Conservation (phyloP, 2,888 invertebrate genomes). For the Diaphora mendica region DNA sequence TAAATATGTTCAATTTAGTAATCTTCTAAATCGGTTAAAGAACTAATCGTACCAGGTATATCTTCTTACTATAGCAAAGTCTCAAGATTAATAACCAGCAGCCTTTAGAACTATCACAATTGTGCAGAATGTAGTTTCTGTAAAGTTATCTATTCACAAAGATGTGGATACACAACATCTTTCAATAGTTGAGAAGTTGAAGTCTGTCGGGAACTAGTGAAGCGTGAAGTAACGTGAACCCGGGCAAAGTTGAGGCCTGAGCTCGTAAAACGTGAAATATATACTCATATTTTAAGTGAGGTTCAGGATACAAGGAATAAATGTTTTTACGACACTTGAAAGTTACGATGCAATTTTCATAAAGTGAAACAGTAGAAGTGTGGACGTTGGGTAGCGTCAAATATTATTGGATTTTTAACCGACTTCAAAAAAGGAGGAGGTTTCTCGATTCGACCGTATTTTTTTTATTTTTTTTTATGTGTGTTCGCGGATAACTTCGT, state of each 20-base stretch:
- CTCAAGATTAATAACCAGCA: background rate
- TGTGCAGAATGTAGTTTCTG: slow-evolving; percentile 12
- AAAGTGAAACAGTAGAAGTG: slow-evolving; percentile 34
- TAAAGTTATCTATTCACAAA: slow-evolving; percentile 21
- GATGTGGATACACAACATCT: slow-evolving; percentile 24
- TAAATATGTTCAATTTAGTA: too few relatives aligned
- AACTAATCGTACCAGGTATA: background rate
- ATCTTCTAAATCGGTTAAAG: too few relatives aligned
- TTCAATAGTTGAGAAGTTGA: slow-evolving; percentile 38
- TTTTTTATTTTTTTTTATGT: too few relatives aligned
- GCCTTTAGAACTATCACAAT: background rate
- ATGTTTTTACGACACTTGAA: slow-evolving; percentile 53
- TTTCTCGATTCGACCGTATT: too few relatives aligned
- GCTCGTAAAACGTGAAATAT: slow-evolving; percentile 52
- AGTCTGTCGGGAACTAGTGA: slow-evolving; percentile 38
- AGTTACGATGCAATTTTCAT: slow-evolving; percentile 55
- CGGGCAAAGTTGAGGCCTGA: slow-evolving; percentile 27
- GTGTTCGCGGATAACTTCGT: too few relatives aligned
- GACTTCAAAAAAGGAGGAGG: too few relatives aligned
- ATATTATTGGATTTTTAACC: background rate
- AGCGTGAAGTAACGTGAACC: slow-evolving; percentile 29
- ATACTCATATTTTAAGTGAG: slow-evolving; percentile 43
- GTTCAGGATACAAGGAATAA: slow-evolving; percentile 46
- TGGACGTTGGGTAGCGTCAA: slow-evolving; percentile 17
- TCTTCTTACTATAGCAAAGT: background rate